These are phyloP conservation scores for Dermolepida albohirtum DNA, from an alignment of 2,888 invertebrate genomes.

Conservation along the genomic window DNA sequence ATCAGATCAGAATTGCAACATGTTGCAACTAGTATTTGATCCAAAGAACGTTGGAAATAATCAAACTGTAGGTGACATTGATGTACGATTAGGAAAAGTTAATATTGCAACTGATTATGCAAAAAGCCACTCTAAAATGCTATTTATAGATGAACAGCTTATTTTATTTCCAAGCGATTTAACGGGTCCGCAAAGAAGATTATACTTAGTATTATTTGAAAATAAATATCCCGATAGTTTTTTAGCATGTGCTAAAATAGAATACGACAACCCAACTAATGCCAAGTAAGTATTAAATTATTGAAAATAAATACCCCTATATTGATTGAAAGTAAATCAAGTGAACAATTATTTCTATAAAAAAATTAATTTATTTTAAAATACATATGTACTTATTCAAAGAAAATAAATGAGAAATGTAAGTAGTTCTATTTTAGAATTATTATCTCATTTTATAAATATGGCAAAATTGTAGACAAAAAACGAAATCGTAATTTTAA, in stretches of 20 bases:
- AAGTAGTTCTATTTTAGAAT: no score
- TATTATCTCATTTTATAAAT: no score
- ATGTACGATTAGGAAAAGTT: constrained; percentile 79
- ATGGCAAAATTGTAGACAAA: no score
- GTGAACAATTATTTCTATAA: no score
- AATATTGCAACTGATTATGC: constrained; percentile 76
- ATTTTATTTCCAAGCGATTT: constrained; percentile 79
- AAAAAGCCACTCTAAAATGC: constrained; percentile 68
- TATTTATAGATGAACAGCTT: constrained; percentile 78
- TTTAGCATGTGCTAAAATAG: constrained; percentile 85
- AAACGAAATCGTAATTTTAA: no score
- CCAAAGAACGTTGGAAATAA: constrained; percentile 76
- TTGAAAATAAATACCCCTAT: not conserved
- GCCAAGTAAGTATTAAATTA: constrained; percentile 73
- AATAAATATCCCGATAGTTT: constrained; percentile 80
- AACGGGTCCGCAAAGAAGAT: constrained; percentile 78
- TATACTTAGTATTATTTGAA: constrained; percentile 87
- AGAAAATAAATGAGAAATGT: no score
- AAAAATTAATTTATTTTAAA: no score
- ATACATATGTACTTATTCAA: no score
- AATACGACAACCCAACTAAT: constrained; percentile 73
- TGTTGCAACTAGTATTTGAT: constrained; percentile 86
- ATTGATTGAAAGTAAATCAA: no score
- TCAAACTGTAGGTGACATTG: constrained; percentile 83
- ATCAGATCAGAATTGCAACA: constrained; percentile 83